These are phyloP conservation scores for Scaptomyza cyrtandrae DNA, from an alignment of 2,888 invertebrate genomes.

Conservation along the genomic window DNA sequence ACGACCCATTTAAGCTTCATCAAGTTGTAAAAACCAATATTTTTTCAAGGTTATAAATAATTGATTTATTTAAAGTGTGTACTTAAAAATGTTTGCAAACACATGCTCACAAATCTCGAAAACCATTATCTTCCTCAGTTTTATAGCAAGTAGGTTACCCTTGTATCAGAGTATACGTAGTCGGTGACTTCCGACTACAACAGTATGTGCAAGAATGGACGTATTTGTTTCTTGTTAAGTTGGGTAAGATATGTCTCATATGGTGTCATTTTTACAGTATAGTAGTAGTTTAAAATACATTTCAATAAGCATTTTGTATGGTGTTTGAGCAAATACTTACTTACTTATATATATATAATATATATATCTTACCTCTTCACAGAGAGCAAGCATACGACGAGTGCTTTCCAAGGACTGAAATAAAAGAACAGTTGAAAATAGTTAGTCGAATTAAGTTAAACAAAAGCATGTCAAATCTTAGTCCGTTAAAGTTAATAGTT, in stretches of 20 bases:
- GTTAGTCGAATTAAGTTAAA: background rate
- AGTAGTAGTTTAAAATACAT: background rate
- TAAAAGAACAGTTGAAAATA: constrained; percentile 6
- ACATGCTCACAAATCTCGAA: background rate
- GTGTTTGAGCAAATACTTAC: background rate
- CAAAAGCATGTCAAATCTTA: no score
- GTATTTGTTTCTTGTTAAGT: background rate
- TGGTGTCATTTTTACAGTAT: background rate
- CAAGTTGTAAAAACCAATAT: no score
- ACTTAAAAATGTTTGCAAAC: no score
- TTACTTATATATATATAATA: background rate
- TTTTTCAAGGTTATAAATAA: no score
- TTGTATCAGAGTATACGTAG: constrained; percentile 13
- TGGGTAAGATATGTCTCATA: background rate
- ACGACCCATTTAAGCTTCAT: no score
- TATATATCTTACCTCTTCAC: constrained; percentile 88
- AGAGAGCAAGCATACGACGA: constrained; percentile 95
- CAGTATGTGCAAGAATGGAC: background rate
- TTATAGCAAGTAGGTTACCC: background rate
- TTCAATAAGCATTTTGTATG: background rate
- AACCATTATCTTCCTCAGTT: background rate
- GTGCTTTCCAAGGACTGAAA: constrained; percentile 93
- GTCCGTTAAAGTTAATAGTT: no score
- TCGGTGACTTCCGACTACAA: constrained; percentile 4
- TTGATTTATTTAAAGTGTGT: no score